phyloP scores from a whole-genome alignment of 2,888 invertebrate genomes.

The Spodoptera littoralis region DNA sequence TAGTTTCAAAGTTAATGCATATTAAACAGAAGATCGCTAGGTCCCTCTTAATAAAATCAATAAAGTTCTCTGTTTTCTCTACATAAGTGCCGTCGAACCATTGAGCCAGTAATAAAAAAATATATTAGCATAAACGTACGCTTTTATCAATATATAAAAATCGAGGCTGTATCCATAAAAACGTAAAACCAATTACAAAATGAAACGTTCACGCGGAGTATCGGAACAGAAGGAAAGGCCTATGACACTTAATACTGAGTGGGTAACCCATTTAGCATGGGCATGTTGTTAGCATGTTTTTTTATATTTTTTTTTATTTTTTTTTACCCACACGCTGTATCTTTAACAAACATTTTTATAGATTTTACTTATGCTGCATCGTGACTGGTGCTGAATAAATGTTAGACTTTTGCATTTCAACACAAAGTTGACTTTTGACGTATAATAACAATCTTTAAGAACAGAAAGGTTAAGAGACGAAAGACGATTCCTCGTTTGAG shows the following conservation, averaged over 20 bases:
- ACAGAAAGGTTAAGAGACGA: conserved; percentile 40
- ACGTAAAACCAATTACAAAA: conserved; percentile 55
- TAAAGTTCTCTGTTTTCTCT: conserved; percentile 10
- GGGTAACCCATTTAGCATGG: too few relatives aligned
- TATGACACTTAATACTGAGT: conserved; percentile 4
- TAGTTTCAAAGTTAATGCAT: conserved; percentile 44
- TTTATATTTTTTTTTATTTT: too few relatives aligned
- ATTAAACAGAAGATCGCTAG: conserved; percentile 24
- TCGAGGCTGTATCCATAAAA: conserved; percentile 49
- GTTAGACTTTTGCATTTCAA: conserved; percentile 30
- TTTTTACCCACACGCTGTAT: too few relatives aligned
- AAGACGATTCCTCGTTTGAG: conserved; percentile 49
- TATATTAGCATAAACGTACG: conserved; percentile 28
- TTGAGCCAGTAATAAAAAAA: conserved; percentile 24
- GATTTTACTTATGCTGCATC: too few relatives aligned
- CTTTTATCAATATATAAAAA: conserved; percentile 29
- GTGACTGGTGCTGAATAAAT: too few relatives aligned
- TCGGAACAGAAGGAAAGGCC: conserved; percentile 49
- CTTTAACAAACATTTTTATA: too few relatives aligned
- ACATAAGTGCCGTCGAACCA: neutral
- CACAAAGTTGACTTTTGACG: conserved; percentile 58
- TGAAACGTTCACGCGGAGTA: conserved; percentile 48
- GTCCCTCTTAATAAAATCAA: conserved; percentile 4
- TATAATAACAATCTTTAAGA: conserved; percentile 53
- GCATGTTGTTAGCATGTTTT: too few relatives aligned